Evolutionary conservation across 2,888 invertebrate genomes (phyloP), one percentile per base, ranked within the genome.

Genomic region (Leptinotarsa tumamoca): DNA sequence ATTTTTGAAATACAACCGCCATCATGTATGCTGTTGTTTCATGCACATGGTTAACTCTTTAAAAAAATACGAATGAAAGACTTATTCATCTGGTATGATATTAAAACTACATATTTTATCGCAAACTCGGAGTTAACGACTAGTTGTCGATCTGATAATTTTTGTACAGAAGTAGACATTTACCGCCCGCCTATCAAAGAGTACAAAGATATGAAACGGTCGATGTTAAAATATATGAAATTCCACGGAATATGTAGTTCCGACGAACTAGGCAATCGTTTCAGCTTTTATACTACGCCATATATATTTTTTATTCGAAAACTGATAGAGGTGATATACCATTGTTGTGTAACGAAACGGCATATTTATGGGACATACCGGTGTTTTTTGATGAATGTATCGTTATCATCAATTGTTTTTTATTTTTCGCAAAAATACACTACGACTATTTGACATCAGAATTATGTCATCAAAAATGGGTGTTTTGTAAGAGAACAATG

Each of bases 171-270:
- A 17, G 17, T 58, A 58, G 23, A 58, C 14, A 15, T 58, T 15
- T 23, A 23, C 58, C 58, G 58, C 58, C 14, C 58, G 58, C 58
- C 58, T 58, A 58, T 63, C 70, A 73, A 67, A 74, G 71, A 61
- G 67, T 67, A 49, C 49, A 70, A 67, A 74, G 74, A 71, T 74
- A 74, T 74, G 69, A 74, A 74, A 74, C 61, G 74, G 74, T 71
- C 74, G 74, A 74, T 71, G 71, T 74, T 71, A 58, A 71, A 74
- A 74, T 63, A 74, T 74, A 74, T 74, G 74, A 74, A 74, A 67
- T 71, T 70, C 69, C 71, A 71, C 67, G 50, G 58, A 63, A 63
- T 50, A 67, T 70, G 58, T 33, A 67, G 74, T 74, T 70, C 49
- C 70, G 27, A 58, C 74, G 70, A 71, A 71, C 70, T 74, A 58